Base-by-base conservation (phyloP, 2,888 invertebrate genomes). In the Rhagophthalmus giganteus region DNA sequence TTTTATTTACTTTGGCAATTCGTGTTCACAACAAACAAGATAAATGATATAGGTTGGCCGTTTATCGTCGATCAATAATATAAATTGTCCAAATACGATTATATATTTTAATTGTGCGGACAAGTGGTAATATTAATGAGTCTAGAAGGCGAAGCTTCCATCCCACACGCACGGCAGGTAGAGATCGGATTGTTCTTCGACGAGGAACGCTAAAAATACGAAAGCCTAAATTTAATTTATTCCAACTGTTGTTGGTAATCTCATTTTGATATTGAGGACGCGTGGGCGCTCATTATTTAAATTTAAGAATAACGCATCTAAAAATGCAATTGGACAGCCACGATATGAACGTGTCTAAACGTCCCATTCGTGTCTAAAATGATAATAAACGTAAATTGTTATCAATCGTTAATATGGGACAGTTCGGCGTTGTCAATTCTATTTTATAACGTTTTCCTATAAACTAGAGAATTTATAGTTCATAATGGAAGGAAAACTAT, bases 91-190 rank as follows among this genome's bases (percentile, higher is more conserved):
- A 69, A 72, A 74, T 70, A 67, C 71, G 72, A 72, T 72, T 74
- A 73, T 73, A 74, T 74, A 73, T 74, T 73, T 74, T 73, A 74
- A 74, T 74, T 74, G 74, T 72, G 71, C 65, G 70, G 74, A 74
- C 74, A 73, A 72, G 73, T 70, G 72, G 71, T 67, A 64, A 69
- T 71, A 73, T 73, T 72, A 74, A 74, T 74, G 73, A 70, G 71
- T 60, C 64, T 65, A 62, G 59, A 60, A 58, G 55, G 61, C 61
- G 65, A 65, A 57, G 57, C 56, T 62, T 54, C 51, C 65, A 58
- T 59, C 70, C 70, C 69, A 71, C 71, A 67, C 71, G 63, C 70
- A 59, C 68, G 54, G 60, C 71, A 68, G 70, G 70, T 70, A 66
- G 62, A 63, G 61, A 57, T 57, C 47, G 41, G 20, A 39, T 42